Evolutionary conservation across 2,797 vertebrate genomes (phyloP), one percentile per base, ranked within the genome.

Genomic region (Podarcis siculus): DNA sequence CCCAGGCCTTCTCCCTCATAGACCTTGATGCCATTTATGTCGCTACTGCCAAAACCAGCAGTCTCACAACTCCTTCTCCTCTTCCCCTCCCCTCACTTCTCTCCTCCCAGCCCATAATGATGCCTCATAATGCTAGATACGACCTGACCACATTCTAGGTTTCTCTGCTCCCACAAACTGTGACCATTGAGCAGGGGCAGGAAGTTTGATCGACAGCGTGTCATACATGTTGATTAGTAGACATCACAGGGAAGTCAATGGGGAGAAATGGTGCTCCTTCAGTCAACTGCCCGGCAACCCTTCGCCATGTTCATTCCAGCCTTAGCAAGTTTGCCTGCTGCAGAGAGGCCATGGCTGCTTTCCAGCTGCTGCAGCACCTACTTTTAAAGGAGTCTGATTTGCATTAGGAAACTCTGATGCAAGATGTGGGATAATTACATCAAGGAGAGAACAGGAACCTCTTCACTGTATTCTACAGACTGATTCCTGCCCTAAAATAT

Each of bases 281-380:
- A 12, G 12, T 55, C 30, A 66, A 37, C 79, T 75, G 79, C 17
- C 78, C 30, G n/a, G 13, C n/a, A n/a, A 37, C n/a, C 45, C 35
- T 13, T 42, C 10, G 12, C 49, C 71, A 25, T 25, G 35, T 73
- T 35, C 45, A 19, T 81, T 81, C 69, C 30, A 75, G 69, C 27
- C 30, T 82, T 87, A 42, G 19, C 69, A 39, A 10, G 49, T 25
- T 32, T 87, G 30, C 27, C 71, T 82, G 55, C 79, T 87, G 69
- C 79, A 82, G 69, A 19, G 30, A 75, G 69, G 8, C 21, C 1
- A 21, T 87, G 79, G 86, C 79, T 75, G 15, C 37, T 25, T 76
- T 87, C 55, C 79, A 76, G 30, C 79, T 75, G 39, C 79, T 87
- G 79, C 86, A 87, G 79, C 55, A 61, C 64, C 58, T 82, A 39